A percentile compares a stretch with the other conserved stretches of the same genome.
Evolutionary conservation across 2,888 invertebrate species (phyloP).

Genomic region (Hermaeophaga mercurialis): DNA sequence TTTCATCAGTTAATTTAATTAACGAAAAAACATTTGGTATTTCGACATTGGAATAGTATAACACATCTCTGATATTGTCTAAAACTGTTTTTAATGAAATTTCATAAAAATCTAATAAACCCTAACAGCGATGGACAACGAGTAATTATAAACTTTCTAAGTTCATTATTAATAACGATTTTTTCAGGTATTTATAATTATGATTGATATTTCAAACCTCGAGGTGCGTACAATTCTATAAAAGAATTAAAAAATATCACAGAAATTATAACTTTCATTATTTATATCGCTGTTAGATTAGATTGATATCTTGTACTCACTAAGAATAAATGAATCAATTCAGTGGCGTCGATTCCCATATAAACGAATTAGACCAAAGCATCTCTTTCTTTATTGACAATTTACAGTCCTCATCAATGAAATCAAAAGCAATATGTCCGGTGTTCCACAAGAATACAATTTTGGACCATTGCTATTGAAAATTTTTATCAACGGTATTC

Average conservation of each 20-base stretch:
- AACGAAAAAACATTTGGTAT: no score
- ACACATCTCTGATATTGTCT: no score
- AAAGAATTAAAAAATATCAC: not conserved
- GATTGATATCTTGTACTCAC: constrained; percentile 16
- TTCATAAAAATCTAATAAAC: constrained; percentile 4
- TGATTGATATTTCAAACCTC: constrained; percentile 4
- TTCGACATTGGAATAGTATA: no score
- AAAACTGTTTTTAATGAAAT: not conserved
- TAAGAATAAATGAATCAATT: not conserved
- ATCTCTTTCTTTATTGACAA: no score
- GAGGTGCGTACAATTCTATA: constrained; percentile 1
- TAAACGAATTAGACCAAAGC: no score
- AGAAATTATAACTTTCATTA: constrained; percentile 25
- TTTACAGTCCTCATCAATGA: no score
- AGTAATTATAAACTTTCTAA: constrained; percentile 21
- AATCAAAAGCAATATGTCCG: no score
- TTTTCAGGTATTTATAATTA: not conserved
- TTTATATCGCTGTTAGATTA: constrained; percentile 3
- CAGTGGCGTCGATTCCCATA: no score
- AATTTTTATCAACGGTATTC: no score
- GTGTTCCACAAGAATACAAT: no score
- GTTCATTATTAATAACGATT: constrained; percentile 2
- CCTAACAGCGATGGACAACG: not conserved
- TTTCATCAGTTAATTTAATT: no score
- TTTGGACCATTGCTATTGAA: no score